These are phyloP conservation scores for Argyrosomus regius DNA, from an alignment of 2,797 vertebrate species.

Conservation along the genomic window DNA sequence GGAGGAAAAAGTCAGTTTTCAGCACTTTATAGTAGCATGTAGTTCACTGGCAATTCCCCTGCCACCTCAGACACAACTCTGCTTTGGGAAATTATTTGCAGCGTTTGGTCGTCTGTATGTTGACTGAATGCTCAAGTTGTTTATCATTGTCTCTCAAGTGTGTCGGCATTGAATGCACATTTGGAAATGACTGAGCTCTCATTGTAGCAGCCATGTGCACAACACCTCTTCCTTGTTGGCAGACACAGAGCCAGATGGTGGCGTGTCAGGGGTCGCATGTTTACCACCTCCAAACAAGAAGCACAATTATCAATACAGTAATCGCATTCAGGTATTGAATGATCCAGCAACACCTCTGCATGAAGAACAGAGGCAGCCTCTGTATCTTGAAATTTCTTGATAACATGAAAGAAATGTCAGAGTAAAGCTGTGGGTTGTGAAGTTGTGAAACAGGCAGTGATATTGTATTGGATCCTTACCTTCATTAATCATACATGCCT, in stretches of 20 bases:
- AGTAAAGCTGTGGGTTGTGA: slow-evolving; percentile 36
- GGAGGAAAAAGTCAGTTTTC: slow-evolving; percentile 35
- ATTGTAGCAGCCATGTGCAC: not conserved
- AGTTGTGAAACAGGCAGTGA: slow-evolving; percentile 56
- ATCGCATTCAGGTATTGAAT: slow-evolving; percentile 8
- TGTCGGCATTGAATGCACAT: not conserved
- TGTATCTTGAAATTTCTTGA: slow-evolving; percentile 16
- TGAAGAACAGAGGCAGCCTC: slow-evolving; percentile 10
- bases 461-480: slow-evolving; percentile 68
- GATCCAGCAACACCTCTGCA: not conserved
- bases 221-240: not conserved
- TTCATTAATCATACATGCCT: slow-evolving; percentile 83
- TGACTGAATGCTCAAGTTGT: slow-evolving; percentile 30
- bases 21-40: slow-evolving; percentile 32
- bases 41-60: slow-evolving; percentile 30
- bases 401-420: slow-evolving; percentile 20
- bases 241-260: slow-evolving; percentile 20
- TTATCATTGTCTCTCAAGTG: slow-evolving; percentile 22
- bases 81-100: slow-evolving; percentile 21
- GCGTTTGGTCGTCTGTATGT: slow-evolving; percentile 21
- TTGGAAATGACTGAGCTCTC: not conserved
- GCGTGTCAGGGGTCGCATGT: slow-evolving; percentile 1
- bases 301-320: slow-evolving; percentile 21
- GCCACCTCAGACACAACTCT: not conserved
- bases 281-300: slow-evolving; percentile 26